phyloP scores from a whole-genome alignment of 2,888 invertebrate species.

The Agonopterix alstromeriana region DNA sequence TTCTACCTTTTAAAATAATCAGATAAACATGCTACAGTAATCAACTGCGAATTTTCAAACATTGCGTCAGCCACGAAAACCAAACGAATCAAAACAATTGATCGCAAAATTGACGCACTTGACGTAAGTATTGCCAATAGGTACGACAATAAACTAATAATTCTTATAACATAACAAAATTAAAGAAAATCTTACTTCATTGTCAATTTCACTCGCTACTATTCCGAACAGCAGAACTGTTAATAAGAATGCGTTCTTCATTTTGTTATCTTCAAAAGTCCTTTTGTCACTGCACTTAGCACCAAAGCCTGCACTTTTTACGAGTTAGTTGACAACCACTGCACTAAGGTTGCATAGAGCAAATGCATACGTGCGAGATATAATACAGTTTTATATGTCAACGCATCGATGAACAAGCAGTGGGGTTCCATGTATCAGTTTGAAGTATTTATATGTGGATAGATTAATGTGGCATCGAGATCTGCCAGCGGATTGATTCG shows the following conservation, averaged over 20 bases:
- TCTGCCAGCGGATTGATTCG: not conserved
- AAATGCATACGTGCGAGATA: constrained; percentile 51
- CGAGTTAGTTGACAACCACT: constrained; percentile 20
- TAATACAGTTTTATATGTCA: constrained; percentile 55
- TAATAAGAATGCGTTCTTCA: constrained; percentile 53
- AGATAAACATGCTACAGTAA: too few species aligned
- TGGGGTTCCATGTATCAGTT: constrained; percentile 33
- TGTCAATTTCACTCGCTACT: constrained; percentile 52
- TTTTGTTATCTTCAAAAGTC: constrained; percentile 27
- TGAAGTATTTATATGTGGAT: too few species aligned
- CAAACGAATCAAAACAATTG: too few species aligned
- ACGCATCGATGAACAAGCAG: constrained; percentile 42
- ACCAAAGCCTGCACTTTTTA: constrained; percentile 16
- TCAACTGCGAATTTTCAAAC: too few species aligned
- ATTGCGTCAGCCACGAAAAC: too few species aligned
- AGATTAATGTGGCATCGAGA: too few species aligned
- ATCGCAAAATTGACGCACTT: too few species aligned
- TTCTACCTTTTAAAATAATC: too few species aligned
- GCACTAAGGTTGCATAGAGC: constrained; percentile 29
- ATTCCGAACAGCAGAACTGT: constrained; percentile 58
- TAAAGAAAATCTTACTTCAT: constrained; percentile 37
- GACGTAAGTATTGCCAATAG: too few species aligned
- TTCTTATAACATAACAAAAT: not conserved
- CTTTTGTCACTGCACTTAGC: constrained; percentile 52
- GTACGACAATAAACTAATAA: not conserved